These are phyloP conservation scores for Megaceryle maxima DNA, from an alignment of 2,113 vertebrate genomes.

Conservation along the genomic window DNA sequence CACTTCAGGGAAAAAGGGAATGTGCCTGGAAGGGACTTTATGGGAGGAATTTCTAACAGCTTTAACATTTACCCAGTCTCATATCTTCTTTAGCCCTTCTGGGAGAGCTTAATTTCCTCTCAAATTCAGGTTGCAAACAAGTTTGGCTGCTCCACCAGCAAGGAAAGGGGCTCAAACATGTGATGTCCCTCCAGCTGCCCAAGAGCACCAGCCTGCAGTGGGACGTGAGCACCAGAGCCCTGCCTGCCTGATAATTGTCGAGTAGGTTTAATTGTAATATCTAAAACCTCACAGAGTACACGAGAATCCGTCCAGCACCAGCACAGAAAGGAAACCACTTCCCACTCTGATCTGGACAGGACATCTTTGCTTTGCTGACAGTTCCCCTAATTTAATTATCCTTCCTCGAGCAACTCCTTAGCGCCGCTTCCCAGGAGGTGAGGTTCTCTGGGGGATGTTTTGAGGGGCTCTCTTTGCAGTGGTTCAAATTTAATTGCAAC, in stretches of 20 bases:
- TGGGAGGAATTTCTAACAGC: constrained; percentile 6
- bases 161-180: neutral
- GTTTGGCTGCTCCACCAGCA: constrained; percentile 6
- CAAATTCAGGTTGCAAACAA: constrained; percentile 38
- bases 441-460: neutral
- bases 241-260: neutral
- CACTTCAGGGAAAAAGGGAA: neutral
- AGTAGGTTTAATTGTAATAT: neutral
- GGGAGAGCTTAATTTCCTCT: constrained; percentile 42
- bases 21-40: neutral
- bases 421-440: neutral
- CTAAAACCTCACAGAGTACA: neutral
- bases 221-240: neutral
- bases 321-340: neutral
- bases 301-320: accelerated
- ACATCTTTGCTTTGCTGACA: neutral
- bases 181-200: neutral
- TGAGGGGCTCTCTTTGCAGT: neutral
- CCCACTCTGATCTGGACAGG: accelerated
- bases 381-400: neutral
- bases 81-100: neutral
- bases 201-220: neutral
- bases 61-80: constrained; percentile 39
- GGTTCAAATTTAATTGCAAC: neutral
- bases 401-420: neutral